Conservation (phyloP, 2,797 vertebrate species). For the Clarias laeviceps region DNA sequence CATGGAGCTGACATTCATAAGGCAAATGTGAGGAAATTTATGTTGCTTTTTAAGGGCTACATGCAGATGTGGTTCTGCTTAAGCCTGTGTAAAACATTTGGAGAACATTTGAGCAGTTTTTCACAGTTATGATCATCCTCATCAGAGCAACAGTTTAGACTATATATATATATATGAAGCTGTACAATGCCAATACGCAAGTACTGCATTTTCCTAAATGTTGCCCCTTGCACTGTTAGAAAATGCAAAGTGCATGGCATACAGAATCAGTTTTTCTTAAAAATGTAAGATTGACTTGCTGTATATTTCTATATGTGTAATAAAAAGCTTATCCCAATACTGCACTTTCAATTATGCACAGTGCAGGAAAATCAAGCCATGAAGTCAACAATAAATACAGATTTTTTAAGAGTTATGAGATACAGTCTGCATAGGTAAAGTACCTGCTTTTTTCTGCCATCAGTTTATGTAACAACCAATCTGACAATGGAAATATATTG, state of each 20-base stretch:
- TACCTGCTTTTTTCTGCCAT: slow-evolving; percentile 72
- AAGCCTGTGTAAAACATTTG: slow-evolving; percentile 10
- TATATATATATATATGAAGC: not conserved
- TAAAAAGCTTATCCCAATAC: slow-evolving; percentile 38
- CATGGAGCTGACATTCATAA: slow-evolving; percentile 78
- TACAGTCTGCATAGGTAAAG: slow-evolving; percentile 22
- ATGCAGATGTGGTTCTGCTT: slow-evolving; percentile 69
- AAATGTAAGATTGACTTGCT: slow-evolving; percentile 31
- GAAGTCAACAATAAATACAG: not conserved
- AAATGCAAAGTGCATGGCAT: slow-evolving; percentile 50
- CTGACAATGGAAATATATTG: slow-evolving; percentile 57
- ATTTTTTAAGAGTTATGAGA: not conserved
- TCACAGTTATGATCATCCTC: not conserved
- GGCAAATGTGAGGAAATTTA: slow-evolving; percentile 72
- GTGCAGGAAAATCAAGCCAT: slow-evolving; percentile 66
- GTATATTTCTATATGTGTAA: slow-evolving; percentile 63
- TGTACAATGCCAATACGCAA: not conserved
- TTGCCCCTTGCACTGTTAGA: slow-evolving; percentile 47
- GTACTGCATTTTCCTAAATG: not conserved
- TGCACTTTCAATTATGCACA: slow-evolving; percentile 62
- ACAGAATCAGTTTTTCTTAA: not conserved
- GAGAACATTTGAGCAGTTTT: not conserved
- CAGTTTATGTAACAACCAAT: slow-evolving; percentile 71
- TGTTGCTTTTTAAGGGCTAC: slow-evolving; percentile 65
- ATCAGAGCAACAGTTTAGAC: slow-evolving; percentile 32